These are phyloP conservation scores for Sylvia atricapilla DNA, from an alignment of 2,113 vertebrate species.

Conservation along the genomic window DNA sequence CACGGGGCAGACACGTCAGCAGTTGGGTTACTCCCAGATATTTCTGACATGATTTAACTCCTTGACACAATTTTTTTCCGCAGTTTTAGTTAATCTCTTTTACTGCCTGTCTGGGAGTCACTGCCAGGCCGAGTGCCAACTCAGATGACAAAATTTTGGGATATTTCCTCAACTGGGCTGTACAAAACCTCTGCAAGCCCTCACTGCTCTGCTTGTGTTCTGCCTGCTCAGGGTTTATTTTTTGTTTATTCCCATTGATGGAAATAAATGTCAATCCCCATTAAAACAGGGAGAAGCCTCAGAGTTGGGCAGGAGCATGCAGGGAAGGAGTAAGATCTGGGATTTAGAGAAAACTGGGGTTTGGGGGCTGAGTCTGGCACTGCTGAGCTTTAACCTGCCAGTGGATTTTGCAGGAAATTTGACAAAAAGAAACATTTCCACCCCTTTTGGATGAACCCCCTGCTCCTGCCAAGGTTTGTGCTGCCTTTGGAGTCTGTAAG, in stretches of 20 bases:
- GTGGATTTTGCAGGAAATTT: not conserved
- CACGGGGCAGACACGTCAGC: not conserved
- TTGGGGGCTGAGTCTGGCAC: not conserved
- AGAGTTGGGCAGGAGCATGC: accelerated
- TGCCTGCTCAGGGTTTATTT: not conserved
- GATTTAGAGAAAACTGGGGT: not conserved
- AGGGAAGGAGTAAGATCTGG: not conserved
- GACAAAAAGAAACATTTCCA: not conserved
- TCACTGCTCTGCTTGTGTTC: not conserved
- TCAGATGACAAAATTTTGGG: not conserved
- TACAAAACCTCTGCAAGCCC: not conserved
- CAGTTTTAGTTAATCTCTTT: constrained; percentile 4
- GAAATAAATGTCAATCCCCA: not conserved
- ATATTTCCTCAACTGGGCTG: not conserved
- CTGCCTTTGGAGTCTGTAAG: not conserved
- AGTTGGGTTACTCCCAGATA: not conserved
- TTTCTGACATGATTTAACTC: constrained; percentile 29
- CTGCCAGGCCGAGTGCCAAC: not conserved
- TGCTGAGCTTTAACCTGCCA: not conserved
- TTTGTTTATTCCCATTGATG: not conserved
- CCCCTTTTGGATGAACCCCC: not conserved
- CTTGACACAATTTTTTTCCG: not conserved
- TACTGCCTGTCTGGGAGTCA: not conserved
- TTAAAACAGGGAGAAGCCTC: not conserved
- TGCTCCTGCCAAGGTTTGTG: not conserved